Evolutionary conservation across 2,113 vertebrate genomes (phyloP).

Genomic region (Gobio gobio): DNA sequence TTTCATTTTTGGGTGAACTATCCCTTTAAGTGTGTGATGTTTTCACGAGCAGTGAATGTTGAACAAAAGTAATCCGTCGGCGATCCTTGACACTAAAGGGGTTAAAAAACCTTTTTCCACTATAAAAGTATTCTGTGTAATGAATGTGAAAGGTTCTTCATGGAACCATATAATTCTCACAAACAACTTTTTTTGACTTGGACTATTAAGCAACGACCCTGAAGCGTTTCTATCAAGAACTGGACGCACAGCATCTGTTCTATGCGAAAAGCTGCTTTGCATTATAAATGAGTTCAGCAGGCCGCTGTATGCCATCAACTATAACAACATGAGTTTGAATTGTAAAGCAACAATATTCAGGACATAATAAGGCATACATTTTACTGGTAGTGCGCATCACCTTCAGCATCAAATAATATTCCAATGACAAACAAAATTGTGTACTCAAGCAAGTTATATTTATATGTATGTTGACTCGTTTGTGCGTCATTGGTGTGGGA

Average conservation of each 20-base stretch:
- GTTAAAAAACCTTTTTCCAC: no score
- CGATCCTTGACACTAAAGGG: no score
- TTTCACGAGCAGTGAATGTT: no score
- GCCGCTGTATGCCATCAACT: background rate
- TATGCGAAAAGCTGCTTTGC: background rate
- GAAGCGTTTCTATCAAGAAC: background rate
- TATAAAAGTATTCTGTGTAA: no score
- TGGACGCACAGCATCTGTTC: background rate
- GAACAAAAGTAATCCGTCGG: no score
- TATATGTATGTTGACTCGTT: background rate
- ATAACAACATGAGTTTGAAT: background rate
- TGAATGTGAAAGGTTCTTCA: no score
- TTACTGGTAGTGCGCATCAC: background rate
- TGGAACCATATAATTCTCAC: no score
- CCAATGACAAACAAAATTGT: background rate
- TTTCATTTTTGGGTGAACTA: no score
- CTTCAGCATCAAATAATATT: background rate
- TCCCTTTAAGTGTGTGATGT: no score
- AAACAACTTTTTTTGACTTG: no score
- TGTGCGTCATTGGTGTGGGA: background rate
- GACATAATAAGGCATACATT: background rate
- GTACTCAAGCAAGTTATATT: background rate
- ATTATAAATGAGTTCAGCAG: conserved; percentile 27
- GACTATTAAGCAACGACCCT: no score
- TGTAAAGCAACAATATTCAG: background rate